phyloP scores from a whole-genome alignment of 2,797 vertebrate genomes.

The Aselliscus stoliczkanus region DNA sequence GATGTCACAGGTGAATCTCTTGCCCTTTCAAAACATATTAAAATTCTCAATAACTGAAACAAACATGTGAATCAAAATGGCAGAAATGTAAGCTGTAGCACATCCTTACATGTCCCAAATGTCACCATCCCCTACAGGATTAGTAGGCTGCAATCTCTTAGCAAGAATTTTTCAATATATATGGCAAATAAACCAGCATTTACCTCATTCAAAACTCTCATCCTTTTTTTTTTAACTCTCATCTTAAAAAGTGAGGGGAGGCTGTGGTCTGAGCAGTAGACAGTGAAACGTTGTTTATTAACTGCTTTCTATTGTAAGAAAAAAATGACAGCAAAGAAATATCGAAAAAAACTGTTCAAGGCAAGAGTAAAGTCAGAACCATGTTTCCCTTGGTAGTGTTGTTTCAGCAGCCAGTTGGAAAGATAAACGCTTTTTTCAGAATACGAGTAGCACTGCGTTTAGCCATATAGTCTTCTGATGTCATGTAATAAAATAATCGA shows the following conservation, averaged over 20 bases:
- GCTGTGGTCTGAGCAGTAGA: neutral
- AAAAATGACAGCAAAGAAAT: slow-evolving; percentile 20
- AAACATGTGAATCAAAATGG: slow-evolving; percentile 40
- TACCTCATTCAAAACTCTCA: neutral
- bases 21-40: neutral
- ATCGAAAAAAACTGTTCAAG: slow-evolving; percentile 16
- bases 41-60: slow-evolving; percentile 38
- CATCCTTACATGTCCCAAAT: slow-evolving; percentile 13
- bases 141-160: neutral
- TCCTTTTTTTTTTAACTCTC: too few relatives aligned
- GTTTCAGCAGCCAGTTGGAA: neutral
- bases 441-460: neutral
- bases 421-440: neutral
- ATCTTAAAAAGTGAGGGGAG: neutral
- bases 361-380: slow-evolving; percentile 28
- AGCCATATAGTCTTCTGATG: neutral
- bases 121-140: slow-evolving; percentile 23
- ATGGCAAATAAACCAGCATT: slow-evolving; percentile 9
- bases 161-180: neutral
- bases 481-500: neutral
- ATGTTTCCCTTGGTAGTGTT: neutral
- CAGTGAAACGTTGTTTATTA: slow-evolving; percentile 44
- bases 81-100: neutral
- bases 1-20: neutral
- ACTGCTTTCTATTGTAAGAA: neutral